Evolutionary conservation across 2,888 invertebrate genomes (phyloP).

Genomic region (Cephus nigrinus): DNA sequence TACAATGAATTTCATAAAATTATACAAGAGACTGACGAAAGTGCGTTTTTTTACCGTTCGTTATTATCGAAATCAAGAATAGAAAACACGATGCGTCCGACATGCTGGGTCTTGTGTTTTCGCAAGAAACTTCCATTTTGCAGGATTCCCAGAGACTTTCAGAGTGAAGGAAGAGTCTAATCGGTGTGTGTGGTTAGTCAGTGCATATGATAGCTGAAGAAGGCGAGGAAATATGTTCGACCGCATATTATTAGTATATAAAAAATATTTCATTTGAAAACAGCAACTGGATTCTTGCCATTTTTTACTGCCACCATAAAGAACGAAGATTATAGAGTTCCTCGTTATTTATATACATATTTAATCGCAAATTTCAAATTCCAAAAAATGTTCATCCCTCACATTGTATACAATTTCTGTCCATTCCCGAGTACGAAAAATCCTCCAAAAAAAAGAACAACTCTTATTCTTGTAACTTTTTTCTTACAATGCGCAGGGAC

Average conservation of each 20-base stretch:
- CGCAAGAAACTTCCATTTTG: background rate
- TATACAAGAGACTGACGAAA: background rate
- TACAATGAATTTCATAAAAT: background rate
- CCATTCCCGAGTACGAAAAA: background rate
- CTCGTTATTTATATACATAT: background rate
- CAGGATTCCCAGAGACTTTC: background rate
- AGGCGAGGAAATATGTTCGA: conserved; percentile 12
- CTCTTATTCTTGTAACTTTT: background rate
- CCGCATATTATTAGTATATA: background rate
- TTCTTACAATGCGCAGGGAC: background rate
- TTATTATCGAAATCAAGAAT: background rate
- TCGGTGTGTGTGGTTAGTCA: conserved; percentile 18
- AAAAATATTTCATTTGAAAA: background rate
- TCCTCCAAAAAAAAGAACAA: background rate
- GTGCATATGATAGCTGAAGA: conserved; percentile 25
- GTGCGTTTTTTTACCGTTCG: background rate
- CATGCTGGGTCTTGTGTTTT: background rate
- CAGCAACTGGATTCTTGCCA: background rate
- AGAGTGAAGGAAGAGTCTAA: background rate
- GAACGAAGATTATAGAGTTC: background rate
- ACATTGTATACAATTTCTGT: background rate
- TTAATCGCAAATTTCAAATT: background rate
- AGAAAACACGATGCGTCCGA: background rate
- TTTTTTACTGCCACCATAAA: background rate
- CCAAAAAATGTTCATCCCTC: background rate